A percentile compares a stretch with the other conserved stretches of the same genome.
These are phyloP conservation scores for Chironomus riparius DNA, from an alignment of 2,888 invertebrate species.

Conservation along the genomic window DNA sequence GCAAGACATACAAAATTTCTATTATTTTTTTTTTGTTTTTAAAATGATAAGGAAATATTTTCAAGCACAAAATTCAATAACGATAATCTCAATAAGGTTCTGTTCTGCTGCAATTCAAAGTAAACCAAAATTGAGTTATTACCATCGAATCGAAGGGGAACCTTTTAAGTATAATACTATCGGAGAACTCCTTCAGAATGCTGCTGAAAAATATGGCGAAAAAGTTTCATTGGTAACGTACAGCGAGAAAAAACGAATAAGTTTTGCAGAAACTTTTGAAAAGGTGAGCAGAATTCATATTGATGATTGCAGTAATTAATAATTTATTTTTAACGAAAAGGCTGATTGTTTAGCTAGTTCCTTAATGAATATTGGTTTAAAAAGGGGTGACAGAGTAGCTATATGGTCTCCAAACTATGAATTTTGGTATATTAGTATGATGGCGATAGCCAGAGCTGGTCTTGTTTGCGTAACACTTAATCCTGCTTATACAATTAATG, in stretches of 20 bases:
- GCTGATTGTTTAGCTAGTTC: slow-evolving; percentile 63
- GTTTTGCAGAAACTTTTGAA: slow-evolving; percentile 45
- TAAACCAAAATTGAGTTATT: slow-evolving; percentile 44
- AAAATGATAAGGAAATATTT: not conserved
- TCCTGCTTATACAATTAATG: slow-evolving; percentile 59
- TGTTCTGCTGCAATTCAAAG: not conserved
- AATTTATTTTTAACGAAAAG: slow-evolving; percentile 35
- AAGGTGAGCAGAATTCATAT: slow-evolving; percentile 36
- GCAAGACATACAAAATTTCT: not conserved
- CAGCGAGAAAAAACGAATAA: slow-evolving; percentile 46
- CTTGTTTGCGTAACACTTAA: slow-evolving; percentile 64
- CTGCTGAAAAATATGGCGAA: slow-evolving; percentile 47
- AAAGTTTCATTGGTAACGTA: slow-evolving; percentile 50
- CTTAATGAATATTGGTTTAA: slow-evolving; percentile 56
- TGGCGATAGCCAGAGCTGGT: slow-evolving; percentile 64
- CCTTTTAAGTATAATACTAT: slow-evolving; percentile 48
- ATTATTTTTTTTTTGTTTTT: too few relatives aligned
- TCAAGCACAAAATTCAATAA: not conserved
- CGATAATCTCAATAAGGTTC: not conserved
- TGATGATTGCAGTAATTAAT: too few relatives aligned
- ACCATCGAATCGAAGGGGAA: slow-evolving; percentile 43
- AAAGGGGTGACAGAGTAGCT: slow-evolving; percentile 64
- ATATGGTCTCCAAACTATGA: slow-evolving; percentile 70
- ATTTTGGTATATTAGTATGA: slow-evolving; percentile 65
- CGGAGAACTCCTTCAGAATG: slow-evolving; percentile 48